Base-by-base conservation (phyloP, 2,888 invertebrate species). In the Chrysolina haemoptera region DNA sequence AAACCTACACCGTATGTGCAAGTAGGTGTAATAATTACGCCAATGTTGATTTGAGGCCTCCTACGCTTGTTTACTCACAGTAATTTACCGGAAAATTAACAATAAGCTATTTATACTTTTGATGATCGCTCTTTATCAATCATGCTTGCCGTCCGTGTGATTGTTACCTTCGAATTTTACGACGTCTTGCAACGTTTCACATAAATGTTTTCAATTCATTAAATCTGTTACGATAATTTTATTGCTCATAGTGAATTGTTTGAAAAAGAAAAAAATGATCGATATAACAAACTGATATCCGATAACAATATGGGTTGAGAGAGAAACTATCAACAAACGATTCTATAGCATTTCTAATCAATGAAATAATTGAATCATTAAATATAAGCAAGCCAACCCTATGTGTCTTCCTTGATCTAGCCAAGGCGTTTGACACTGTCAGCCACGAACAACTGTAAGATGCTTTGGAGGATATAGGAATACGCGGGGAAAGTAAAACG, bases 71-170 rank as follows among this genome's bases (percentile, higher is more conserved):
- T 70, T 70, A 16, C 53, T 65, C 43, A 53, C 43, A 64, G 41
- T 70, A 70, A 70, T 70, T 64, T 53, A 70, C 48, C 70, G 55
- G 50, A 65, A 55, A 70, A 65, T 70, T 70, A 70, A 65, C 70
- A 65, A 70, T 65, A 16, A 43, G 43, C 22, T 43, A 55, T 70
- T 46, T 53, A 63, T 63, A 67, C 18, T 22, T 59, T 59, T n/a
- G n/a, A 27, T 35, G 35, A 8, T 22, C 59, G 41, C 40, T 20
- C 41, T 53, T 67, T 53, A 53, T 67, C 67, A 40, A 67, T 53
- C 53, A 67, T 67, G 67, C 53, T 40, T 41, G 40, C 18, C 14
- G 50, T 67, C 20, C 67, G 41, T 67, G 16, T 67, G 35, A 40
- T 59, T 59, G 35, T 14, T 59, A 35, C 59, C 59, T 59, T 59